Conservation (phyloP, 2,888 invertebrate genomes). For the Tubulanus polymorphus region DNA sequence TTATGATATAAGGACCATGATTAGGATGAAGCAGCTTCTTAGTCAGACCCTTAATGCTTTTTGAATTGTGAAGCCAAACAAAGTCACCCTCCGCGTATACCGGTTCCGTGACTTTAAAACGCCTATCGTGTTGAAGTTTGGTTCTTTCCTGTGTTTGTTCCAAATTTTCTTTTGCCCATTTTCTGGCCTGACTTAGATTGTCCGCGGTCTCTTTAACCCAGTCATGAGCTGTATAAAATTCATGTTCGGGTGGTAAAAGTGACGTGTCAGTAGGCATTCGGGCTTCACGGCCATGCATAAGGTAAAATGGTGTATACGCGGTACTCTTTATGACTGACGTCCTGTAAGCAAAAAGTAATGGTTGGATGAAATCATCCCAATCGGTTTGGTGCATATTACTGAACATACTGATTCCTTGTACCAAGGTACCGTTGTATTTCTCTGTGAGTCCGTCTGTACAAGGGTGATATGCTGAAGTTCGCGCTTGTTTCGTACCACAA, state of each 20-base stretch:
- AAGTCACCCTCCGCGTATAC: conserved; percentile 7
- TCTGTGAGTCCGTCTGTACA: not conserved
- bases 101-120: conserved; percentile 4
- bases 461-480: not conserved
- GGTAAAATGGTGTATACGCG: not conserved
- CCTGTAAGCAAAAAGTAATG: not conserved
- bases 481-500: not conserved
- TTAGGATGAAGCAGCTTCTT: conserved; percentile 7
- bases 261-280: not conserved
- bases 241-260: not conserved
- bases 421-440: not conserved
- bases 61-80: conserved; percentile 7
- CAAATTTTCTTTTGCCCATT: conserved; percentile 5
- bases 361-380: not conserved
- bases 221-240: not conserved
- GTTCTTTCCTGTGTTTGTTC: not conserved
- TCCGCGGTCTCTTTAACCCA: not conserved
- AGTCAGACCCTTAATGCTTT: conserved; percentile 8
- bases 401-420: not conserved
- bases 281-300: not conserved
- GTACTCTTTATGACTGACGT: not conserved
- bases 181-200: not conserved
- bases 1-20: conserved; percentile 16
- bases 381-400: not conserved
- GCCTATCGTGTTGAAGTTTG: conserved; percentile 10